Evolutionary conservation across 2,797 vertebrate genomes (phyloP).

Genomic region (Acanthornis magna): DNA sequence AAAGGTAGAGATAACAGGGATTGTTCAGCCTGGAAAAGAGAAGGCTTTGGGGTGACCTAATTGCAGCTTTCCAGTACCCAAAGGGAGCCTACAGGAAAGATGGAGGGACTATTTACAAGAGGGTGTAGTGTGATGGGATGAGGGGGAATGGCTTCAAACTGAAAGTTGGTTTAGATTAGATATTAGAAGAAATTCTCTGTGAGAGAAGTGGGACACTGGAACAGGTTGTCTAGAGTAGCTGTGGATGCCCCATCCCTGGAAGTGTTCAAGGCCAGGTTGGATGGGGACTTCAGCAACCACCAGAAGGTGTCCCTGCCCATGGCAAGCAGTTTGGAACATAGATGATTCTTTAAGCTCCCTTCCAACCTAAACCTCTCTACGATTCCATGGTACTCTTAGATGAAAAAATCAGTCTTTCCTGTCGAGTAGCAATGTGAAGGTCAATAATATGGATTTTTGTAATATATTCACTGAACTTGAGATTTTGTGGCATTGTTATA

Average conservation of each 20-base stretch:
- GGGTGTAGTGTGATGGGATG: neutral
- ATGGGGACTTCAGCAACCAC: neutral
- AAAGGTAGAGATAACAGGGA: neutral
- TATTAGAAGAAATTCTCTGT: neutral
- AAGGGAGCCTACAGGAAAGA: neutral
- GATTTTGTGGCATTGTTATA: neutral
- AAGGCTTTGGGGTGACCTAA: neutral
- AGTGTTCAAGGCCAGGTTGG: neutral
- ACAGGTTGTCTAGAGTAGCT: neutral
- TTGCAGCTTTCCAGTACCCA: neutral
- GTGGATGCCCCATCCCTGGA: neutral
- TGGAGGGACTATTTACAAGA: neutral
- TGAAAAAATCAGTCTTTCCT: neutral
- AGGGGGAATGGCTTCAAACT: neutral
- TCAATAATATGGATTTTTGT: neutral
- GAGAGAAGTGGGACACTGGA: neutral
- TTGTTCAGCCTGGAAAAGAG: neutral
- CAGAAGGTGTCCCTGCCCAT: neutral
- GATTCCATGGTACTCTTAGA: neutral
- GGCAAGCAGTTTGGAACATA: neutral
- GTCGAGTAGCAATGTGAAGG: neutral
- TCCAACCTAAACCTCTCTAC: neutral
- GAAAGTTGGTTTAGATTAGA: neutral
- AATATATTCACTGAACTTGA: neutral
- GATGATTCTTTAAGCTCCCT: neutral